Base-by-base conservation (phyloP, 2,113 vertebrate genomes). In the Centrocercus urophasianus region DNA sequence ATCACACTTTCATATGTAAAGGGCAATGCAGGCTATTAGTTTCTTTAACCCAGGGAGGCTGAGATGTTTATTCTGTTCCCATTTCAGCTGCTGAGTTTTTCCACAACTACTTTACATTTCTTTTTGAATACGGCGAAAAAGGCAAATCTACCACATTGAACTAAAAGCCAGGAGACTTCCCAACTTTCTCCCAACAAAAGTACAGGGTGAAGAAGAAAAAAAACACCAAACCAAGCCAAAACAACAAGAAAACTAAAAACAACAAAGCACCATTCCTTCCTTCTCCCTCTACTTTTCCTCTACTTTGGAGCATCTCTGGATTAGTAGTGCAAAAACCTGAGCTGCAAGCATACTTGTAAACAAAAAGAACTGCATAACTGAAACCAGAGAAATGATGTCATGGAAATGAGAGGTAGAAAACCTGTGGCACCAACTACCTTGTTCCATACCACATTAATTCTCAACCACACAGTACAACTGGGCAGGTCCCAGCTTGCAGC, bases 361-460 rank as follows among this genome's bases (percentile, higher is more conserved):
- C 13, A 40, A 48, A 66, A 27, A 36, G 2, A 13, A 32, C 30
- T 67, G 9, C 24, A 0, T 60, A 83, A 90, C 40, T 70, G 79
- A 79, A 72, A 90, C 50, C 57, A 61, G 17, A 61, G 79, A 40
- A 76, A 88, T 60, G 38, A 11, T 54, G 82, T 78, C 40, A 78
- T 18, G 28, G 43, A 61, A 48, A 7, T 56, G 54, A 40, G 54
- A 87, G 21, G n/a, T 42, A 70, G 70, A n/a, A 83, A 91, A 76
- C 19, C 34, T 63, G 71, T 56, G 60, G 43, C 88, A 88, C 21
- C 67, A 52, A 86, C 19, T 5, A 22, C 64, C 13, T 3, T 10
- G 43, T 87, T 74, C 27, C 65, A 48, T 0, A 0, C 59, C 56
- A 54, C 0, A 0, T 66, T 71, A 52, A 18, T 76, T 82, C 71